Evolutionary conservation across 2,888 invertebrate genomes (phyloP).

Genomic region (Caenorhabditis sinica): DNA sequence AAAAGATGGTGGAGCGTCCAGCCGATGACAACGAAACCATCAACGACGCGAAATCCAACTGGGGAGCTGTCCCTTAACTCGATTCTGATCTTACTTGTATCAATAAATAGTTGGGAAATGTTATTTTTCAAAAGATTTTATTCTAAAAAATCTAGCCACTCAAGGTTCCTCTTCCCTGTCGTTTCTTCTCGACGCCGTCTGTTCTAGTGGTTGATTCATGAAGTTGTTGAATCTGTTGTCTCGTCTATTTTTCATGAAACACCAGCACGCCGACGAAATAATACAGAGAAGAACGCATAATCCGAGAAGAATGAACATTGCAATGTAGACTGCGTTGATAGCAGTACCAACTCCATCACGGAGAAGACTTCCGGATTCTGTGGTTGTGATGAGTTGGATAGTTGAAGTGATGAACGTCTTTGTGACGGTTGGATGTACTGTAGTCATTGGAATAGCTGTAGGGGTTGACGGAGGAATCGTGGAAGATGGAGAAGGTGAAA

Average conservation of each 20-base stretch:
- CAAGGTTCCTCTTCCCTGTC: conserved; percentile 10
- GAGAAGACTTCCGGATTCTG: background rate
- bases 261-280: conserved; percentile 31
- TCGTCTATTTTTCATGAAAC: background rate
- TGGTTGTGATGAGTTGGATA: background rate
- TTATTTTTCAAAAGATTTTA: background rate
- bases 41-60: conserved; percentile 63
- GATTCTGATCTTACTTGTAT: background rate
- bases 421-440: background rate
- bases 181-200: background rate
- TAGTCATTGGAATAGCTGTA: background rate
- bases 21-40: conserved; percentile 65
- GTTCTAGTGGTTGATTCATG: background rate
- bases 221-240: conserved; percentile 22
- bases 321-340: conserved; percentile 2
- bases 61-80: conserved; percentile 42
- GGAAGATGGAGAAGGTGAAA: background rate
- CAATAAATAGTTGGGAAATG: background rate
- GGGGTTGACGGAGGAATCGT: background rate
- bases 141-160: background rate
- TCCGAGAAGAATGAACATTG: conserved; percentile 10
- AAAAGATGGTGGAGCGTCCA: conserved; percentile 33
- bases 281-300: conserved; percentile 6
- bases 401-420: background rate
- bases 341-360: background rate